phyloP scores from a whole-genome alignment of 2,888 invertebrate genomes.

The Tachina fera region DNA sequence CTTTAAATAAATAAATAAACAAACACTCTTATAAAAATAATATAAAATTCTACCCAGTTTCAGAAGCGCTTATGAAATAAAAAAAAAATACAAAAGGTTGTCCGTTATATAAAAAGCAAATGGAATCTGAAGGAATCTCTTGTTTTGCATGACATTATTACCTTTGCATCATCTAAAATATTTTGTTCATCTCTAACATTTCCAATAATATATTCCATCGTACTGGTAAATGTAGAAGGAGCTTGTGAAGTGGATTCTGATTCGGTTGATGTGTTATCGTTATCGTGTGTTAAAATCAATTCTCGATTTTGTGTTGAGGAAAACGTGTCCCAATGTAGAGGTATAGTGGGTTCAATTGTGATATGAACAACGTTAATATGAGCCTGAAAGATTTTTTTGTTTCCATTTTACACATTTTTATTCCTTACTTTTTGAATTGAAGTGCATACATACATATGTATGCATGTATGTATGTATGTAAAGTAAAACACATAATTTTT shows the following conservation, averaged over 20 bases:
- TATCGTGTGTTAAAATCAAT: constrained; percentile 19
- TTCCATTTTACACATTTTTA: neutral
- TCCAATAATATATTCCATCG: constrained; percentile 44
- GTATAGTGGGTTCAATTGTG: constrained; percentile 78
- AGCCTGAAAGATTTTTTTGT: constrained; percentile 77
- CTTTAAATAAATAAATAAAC: too few species aligned
- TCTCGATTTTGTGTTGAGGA: constrained; percentile 4
- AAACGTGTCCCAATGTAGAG: constrained; percentile 57
- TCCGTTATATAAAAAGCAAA: too few species aligned
- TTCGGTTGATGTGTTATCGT: neutral
- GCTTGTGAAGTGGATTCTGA: neutral
- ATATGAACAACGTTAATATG: constrained; percentile 82
- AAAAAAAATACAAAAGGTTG: too few species aligned
- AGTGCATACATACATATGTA: neutral
- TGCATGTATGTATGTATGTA: neutral
- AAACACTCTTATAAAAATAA: too few species aligned
- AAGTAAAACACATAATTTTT: neutral
- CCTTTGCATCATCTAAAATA: constrained; percentile 50
- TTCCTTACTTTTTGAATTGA: neutral
- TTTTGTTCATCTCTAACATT: constrained; percentile 53
- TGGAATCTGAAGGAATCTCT: neutral
- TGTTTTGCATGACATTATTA: constrained; percentile 15
- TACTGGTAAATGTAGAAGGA: constrained; percentile 42
- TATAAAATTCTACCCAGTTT: too few species aligned
- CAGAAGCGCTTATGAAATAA: too few species aligned